Evolutionary conservation across 2,888 invertebrate genomes (phyloP), one percentile per base, ranked within the genome.

Genomic region (Candidula unifasciata): DNA sequence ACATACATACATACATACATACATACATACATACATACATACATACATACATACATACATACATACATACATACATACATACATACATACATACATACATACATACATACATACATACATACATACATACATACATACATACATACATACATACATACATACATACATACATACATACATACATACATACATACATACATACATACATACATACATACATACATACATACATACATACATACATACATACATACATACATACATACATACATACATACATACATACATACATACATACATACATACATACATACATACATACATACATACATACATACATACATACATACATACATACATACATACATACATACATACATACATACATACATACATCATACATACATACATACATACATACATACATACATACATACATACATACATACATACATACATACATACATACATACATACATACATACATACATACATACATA

Each of bases 401-500:
- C 35, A 68, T 80, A 80, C 68, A 68, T 68, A 80, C 44, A 80
- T 68, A 37, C 68, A 80, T 68, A 80, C 37, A 66, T 68, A 68
- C 37, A 80, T 68, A 80, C 68, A 80, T 68, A 80, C 68, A 80
- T 68, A 68, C 68, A 80, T 80, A 80, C 44, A 80, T 68, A 80
- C 68, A 80, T 80, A 80, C 68, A 68, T 80, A 80, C 44, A 80
- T 80, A 80, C 68, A 68, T 80, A 80, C 68, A 80, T 80, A 80
- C 68, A 80, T 80, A 80, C 68, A 80, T 80, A 80, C 68, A 80
- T 80, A 80, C 44, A 80, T 80, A 80, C 68, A 80, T 80, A 80
- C 68, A 80, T 80, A 80, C 68, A 80, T 80, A 80, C 68, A 80
- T 80, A 80, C 68, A 80, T 80, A 80, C 80, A 80, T 80, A 80